phyloP scores from a whole-genome alignment of 2,113 vertebrate species.

The Rhodinocichla rosea region DNA sequence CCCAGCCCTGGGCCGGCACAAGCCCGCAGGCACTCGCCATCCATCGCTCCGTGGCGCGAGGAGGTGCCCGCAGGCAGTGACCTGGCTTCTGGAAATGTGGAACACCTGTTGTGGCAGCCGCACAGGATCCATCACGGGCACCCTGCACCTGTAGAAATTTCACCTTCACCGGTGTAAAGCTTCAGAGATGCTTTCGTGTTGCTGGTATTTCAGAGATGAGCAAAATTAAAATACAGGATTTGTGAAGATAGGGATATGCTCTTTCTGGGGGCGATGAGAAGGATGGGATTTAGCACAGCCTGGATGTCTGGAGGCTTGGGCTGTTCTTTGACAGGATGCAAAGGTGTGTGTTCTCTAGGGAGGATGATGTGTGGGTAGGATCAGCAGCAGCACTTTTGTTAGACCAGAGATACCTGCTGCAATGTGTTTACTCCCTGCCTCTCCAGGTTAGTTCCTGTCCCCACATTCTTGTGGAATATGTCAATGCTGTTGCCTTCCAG shows the following conservation, averaged over 20 bases:
- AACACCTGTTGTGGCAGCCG: not conserved
- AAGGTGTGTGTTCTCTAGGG: fast-evolving
- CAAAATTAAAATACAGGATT: not conserved
- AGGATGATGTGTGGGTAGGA: not conserved
- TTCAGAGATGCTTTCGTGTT: not conserved
- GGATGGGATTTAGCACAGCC: not conserved
- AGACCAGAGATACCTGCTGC: not conserved
- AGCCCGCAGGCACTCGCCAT: not conserved
- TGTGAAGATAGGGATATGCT: fast-evolving
- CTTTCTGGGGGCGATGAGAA: fast-evolving
- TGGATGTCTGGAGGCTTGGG: not conserved
- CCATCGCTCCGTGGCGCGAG: fast-evolving
- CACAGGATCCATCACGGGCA: fast-evolving
- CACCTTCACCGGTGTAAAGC: not conserved
- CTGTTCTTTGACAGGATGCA: not conserved
- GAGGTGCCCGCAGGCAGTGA: not conserved
- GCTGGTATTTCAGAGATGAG: not conserved
- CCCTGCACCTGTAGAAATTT: fast-evolving
- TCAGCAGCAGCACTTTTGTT: not conserved
- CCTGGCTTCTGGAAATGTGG: not conserved
- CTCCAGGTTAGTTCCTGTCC: not conserved
- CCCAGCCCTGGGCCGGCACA: fast-evolving
- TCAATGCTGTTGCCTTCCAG: not conserved
- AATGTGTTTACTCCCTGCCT: not conserved
- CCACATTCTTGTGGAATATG: not conserved